These are phyloP conservation scores for Ommatoiulus sabulosus DNA, from an alignment of 2,888 invertebrate genomes.

Conservation along the genomic window DNA sequence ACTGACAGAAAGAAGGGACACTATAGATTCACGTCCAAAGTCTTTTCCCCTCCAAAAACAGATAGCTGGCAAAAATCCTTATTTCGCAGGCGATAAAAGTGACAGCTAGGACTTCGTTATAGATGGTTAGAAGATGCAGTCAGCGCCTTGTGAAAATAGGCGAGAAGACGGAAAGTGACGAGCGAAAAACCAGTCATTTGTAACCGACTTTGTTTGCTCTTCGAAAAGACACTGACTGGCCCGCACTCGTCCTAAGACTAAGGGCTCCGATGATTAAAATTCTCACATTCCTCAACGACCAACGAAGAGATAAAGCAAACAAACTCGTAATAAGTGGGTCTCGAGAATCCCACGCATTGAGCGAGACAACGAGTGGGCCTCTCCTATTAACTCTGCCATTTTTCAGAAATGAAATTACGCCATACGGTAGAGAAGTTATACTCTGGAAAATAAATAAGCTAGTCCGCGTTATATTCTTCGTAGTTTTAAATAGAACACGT, in stretches of 20 bases:
- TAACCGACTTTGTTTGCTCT: neutral
- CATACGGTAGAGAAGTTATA: too few relatives aligned
- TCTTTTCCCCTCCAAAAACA: neutral
- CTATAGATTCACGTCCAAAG: neutral
- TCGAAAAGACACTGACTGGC: neutral
- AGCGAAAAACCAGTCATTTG: conserved; percentile 12
- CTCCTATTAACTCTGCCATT: neutral
- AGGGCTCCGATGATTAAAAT: neutral
- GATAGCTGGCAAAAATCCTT: conserved; percentile 25
- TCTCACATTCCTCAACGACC: neutral
- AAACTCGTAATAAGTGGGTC: neutral
- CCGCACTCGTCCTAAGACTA: neutral
- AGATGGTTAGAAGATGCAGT: conserved; percentile 18
- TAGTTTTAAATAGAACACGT: too few relatives aligned
- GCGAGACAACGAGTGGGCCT: neutral
- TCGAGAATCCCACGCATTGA: neutral
- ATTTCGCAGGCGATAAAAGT: conserved; percentile 37
- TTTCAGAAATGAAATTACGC: too few relatives aligned
- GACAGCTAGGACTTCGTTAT: conserved; percentile 37
- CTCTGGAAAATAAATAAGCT: too few relatives aligned
- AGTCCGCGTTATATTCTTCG: too few relatives aligned
- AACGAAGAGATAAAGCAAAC: neutral
- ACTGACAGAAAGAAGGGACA: neutral
- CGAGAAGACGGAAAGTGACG: conserved; percentile 34
- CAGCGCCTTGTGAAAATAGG: neutral